Evolutionary conservation across 92 coral and sea anemone species (phyloP).

Genomic region (Micromussa lordhowensis): DNA sequence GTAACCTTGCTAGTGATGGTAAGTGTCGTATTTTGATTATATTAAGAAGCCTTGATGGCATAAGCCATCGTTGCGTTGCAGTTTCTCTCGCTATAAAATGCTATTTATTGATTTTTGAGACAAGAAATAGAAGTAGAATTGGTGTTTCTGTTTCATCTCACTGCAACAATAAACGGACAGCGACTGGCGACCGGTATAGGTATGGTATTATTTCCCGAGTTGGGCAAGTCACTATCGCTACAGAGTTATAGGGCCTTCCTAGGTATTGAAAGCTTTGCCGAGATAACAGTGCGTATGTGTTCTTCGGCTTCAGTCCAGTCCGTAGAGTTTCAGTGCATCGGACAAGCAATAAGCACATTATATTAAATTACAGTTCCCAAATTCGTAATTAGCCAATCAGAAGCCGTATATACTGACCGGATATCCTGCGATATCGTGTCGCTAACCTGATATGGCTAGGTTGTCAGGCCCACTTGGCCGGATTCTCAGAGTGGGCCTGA

Average conservation of each 20-base stretch:
- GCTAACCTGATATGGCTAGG: too few relatives aligned
- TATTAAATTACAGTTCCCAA: too few relatives aligned
- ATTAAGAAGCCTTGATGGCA: not conserved
- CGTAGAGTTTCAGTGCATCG: not conserved
- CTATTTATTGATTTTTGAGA: not conserved
- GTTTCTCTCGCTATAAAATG: too few relatives aligned
- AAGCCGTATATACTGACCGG: too few relatives aligned
- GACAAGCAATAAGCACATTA: not conserved
- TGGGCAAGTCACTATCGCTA: not conserved
- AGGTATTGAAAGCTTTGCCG: not conserved
- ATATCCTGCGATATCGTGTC: too few relatives aligned
- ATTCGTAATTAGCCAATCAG: too few relatives aligned
- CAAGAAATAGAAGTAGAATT: too few relatives aligned
- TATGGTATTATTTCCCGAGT: not conserved
- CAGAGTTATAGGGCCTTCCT: not conserved
- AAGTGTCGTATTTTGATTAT: not conserved
- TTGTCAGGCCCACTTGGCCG: too few relatives aligned
- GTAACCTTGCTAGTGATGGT: slow-evolving; percentile 5
- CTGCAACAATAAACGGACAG: not conserved
- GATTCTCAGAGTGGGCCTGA: too few relatives aligned
- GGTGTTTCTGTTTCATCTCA: not conserved
- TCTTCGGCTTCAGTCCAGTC: not conserved
- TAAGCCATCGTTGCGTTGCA: not conserved
- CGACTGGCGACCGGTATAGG: not conserved
- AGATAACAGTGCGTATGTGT: too few relatives aligned